phyloP scores from a whole-genome alignment of 2,113 vertebrate species.

The Proteles cristata region DNA sequence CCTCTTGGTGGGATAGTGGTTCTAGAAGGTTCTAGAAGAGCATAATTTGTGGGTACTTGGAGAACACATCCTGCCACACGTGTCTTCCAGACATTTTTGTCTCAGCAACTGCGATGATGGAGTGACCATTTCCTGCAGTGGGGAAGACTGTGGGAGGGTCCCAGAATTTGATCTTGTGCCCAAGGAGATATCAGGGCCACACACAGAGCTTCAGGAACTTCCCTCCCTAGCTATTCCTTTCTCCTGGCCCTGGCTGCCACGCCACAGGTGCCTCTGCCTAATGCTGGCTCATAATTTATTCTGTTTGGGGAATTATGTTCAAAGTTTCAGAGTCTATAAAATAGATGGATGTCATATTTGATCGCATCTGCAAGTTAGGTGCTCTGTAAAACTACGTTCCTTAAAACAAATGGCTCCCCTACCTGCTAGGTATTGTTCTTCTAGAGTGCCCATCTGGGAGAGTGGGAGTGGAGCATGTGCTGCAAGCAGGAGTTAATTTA shows the following conservation, averaged over 20 bases:
- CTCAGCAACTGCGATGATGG: neutral
- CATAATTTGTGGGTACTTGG: neutral
- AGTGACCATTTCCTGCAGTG: neutral
- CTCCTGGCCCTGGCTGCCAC: neutral
- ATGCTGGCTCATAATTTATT: conserved; percentile 20
- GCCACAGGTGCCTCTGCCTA: neutral
- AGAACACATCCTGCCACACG: neutral
- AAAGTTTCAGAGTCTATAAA: conserved; percentile 71
- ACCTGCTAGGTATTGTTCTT: neutral
- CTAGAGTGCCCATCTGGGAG: neutral
- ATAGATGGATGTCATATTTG: conserved; percentile 50
- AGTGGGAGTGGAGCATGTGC: neutral
- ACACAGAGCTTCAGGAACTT: neutral
- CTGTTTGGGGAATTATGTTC: conserved; percentile 52
- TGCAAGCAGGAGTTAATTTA: neutral
- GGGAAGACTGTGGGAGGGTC: no score
- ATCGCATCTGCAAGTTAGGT: conserved; percentile 55
- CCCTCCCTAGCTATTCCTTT: neutral
- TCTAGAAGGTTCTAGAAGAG: neutral
- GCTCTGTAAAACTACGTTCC: conserved; percentile 57
- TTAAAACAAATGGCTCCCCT: conserved; percentile 54
- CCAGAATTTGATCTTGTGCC: neutral
- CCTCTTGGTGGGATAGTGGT: neutral
- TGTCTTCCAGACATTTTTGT: neutral
- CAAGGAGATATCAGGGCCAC: neutral